Percentiles rank a stretch among this genome's conserved stretches.
phyloP scores from a whole-genome alignment of 2,113 vertebrate genomes.

The Capreolus pygargus region DNA sequence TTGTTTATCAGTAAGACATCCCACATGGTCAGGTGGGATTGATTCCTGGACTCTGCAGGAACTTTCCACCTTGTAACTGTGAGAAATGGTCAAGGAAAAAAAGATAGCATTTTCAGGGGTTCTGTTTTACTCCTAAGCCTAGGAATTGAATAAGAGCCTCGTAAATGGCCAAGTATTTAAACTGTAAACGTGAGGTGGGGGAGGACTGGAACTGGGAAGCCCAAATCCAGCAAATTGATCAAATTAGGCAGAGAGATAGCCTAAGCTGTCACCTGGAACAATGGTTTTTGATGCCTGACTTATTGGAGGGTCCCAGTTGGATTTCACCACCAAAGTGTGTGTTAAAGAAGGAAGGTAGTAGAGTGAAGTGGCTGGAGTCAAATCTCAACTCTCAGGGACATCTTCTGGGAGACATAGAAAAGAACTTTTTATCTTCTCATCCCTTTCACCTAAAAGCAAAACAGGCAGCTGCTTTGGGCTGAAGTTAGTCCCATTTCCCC shows the following conservation, averaged over 20 bases:
- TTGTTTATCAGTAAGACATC: not conserved
- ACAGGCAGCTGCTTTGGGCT: not conserved
- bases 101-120: not conserved
- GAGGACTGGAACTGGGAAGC: constrained; percentile 62
- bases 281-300: constrained; percentile 91
- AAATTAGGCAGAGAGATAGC: constrained; percentile 80
- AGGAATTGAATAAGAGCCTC: not conserved
- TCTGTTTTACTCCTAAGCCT: not conserved
- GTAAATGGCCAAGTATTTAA: not conserved
- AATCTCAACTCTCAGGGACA: not conserved
- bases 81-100: not conserved
- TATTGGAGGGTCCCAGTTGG: constrained; percentile 90
- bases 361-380: not conserved
- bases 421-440: not conserved
- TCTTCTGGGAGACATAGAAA: not conserved
- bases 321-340: constrained; percentile 90
- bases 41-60: not conserved
- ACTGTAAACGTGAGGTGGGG: not conserved
- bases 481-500: not conserved
- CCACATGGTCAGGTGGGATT: not conserved
- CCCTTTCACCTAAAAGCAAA: constrained; percentile 3
- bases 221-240: not conserved
- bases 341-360: constrained; percentile 86
- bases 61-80: not conserved
- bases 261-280: constrained; percentile 88